Evolutionary conservation across 2,888 invertebrate species (phyloP).

Genomic region (Bursaphelenchus okinawaensis): DNA sequence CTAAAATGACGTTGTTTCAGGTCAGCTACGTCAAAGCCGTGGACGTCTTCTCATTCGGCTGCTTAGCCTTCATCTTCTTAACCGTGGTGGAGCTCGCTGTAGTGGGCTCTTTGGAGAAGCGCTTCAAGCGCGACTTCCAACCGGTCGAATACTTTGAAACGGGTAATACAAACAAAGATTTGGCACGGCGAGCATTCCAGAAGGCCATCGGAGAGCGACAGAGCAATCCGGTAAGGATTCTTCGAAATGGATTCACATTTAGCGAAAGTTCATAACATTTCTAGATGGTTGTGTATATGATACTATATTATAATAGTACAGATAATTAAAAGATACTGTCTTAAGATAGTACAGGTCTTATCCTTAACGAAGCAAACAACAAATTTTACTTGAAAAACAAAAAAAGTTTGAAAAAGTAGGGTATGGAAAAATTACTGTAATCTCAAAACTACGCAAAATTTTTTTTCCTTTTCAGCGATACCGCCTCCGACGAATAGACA

Average conservation of each 20-base stretch:
- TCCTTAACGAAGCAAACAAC: no score
- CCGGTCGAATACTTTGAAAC: constrained; percentile 16
- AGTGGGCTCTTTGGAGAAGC: constrained; percentile 42
- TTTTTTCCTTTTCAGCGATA: constrained; percentile 19
- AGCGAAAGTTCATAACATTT: no score
- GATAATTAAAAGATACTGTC: no score
- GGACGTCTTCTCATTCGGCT: constrained; percentile 53
- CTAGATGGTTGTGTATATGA: no score
- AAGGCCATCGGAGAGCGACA: constrained; percentile 19
- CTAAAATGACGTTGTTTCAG: no score
- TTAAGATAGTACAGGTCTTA: no score
- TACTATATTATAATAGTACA: no score
- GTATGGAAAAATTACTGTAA: no score
- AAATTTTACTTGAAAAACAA: no score
- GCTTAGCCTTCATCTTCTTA: constrained; percentile 52
- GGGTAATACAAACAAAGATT: constrained; percentile 14
- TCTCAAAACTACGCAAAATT: neutral
- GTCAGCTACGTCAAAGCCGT: constrained; percentile 55
- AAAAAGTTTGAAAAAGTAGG: no score
- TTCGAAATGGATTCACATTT: no score
- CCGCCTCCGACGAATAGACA: constrained; percentile 25
- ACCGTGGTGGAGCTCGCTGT: constrained; percentile 47
- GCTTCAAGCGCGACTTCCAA: neutral
- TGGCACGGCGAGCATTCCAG: constrained; percentile 26
- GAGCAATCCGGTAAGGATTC: constrained; percentile 7